phyloP scores from a whole-genome alignment of 2,797 vertebrate genomes.

The Trematocara caparti region DNA sequence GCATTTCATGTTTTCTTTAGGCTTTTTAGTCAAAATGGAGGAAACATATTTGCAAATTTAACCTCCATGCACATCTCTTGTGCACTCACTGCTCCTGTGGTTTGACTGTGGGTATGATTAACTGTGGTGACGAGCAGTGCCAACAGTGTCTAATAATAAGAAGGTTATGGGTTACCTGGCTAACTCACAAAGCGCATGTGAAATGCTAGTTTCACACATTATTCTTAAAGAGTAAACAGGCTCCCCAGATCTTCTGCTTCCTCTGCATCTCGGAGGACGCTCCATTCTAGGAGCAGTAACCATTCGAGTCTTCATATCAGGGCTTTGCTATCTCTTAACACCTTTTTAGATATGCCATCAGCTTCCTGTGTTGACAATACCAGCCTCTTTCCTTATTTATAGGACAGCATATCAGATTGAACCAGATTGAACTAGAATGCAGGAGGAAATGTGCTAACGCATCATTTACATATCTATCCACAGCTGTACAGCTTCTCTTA shows the following conservation, averaged over 20 bases:
- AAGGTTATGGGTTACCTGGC: neutral
- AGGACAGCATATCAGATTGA: neutral
- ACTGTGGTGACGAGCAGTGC: neutral
- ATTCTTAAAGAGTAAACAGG: neutral
- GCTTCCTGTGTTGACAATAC: neutral
- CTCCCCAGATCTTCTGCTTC: neutral
- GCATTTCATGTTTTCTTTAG: neutral
- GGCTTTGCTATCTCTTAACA: neutral
- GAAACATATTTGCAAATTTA: neutral
- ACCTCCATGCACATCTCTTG: neutral
- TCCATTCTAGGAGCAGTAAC: neutral
- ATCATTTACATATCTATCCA: neutral
- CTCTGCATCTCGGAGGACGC: fast-evolving
- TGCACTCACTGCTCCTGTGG: neutral
- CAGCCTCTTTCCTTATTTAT: neutral
- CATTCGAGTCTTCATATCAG: neutral
- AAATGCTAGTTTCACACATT: neutral
- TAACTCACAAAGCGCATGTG: neutral
- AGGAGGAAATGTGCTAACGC: neutral
- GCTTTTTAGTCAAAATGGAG: neutral
- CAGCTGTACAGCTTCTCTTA: neutral
- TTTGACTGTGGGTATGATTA: neutral
- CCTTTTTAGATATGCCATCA: neutral
- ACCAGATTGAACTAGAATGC: neutral
- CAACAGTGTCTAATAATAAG: neutral